A percentile compares a stretch with the other conserved stretches of the same genome.
phyloP scores from a whole-genome alignment of 2,888 invertebrate genomes.

The Sphecodes monilicornis region DNA sequence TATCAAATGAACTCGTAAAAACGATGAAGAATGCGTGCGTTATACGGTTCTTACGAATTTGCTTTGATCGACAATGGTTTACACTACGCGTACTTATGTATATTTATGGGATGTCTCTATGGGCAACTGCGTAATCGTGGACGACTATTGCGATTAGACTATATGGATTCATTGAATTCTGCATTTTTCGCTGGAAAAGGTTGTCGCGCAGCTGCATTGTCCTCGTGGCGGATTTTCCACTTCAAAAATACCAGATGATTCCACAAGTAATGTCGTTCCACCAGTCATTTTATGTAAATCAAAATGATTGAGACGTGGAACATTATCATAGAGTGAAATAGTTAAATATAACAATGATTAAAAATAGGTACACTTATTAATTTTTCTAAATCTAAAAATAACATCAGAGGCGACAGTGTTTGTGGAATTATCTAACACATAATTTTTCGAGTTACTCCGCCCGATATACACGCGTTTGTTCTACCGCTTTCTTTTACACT shows the following conservation, averaged over 20 bases:
- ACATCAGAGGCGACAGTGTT: neutral
- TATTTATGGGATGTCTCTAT: conserved; percentile 12
- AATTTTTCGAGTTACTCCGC: conserved; percentile 43
- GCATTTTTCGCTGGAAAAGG: conserved; percentile 26
- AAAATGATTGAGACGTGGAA: neutral
- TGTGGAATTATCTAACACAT: conserved; percentile 26
- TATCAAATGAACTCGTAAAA: conserved; percentile 50
- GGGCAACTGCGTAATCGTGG: conserved; percentile 45
- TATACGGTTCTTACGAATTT: conserved; percentile 47
- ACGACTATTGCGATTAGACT: conserved; percentile 47
- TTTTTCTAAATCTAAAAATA: neutral
- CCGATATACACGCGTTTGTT: conserved; percentile 31
- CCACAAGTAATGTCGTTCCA: neutral
- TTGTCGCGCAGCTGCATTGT: conserved; percentile 47
- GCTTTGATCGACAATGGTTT: conserved; percentile 26
- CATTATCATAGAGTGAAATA: neutral
- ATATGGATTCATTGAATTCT: conserved; percentile 30
- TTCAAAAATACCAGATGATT: neutral
- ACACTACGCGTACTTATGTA: conserved; percentile 1
- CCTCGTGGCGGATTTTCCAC: conserved; percentile 38
- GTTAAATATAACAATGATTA: conserved; percentile 1
- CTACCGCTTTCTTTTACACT: conserved; percentile 33
- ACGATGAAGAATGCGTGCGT: conserved; percentile 47
- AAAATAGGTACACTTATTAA: neutral
- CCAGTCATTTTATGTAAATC: neutral